These are phyloP conservation scores for Cinclus mexicanus DNA, from an alignment of 2,113 vertebrate species.

Conservation along the genomic window DNA sequence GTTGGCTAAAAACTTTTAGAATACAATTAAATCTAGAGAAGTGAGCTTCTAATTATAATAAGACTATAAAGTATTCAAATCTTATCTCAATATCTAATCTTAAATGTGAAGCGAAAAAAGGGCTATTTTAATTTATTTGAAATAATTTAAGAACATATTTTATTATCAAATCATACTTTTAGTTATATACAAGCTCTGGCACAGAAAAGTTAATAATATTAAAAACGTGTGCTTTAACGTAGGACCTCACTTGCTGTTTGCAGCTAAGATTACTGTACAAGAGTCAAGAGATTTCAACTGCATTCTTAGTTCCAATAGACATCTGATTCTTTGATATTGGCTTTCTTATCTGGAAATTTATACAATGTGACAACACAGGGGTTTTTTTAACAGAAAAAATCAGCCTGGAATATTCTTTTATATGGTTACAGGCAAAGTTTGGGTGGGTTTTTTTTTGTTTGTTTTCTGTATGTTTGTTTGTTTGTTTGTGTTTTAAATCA, in stretches of 20 bases:
- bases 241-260: neutral
- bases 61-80: neutral
- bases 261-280: neutral
- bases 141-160: neutral
- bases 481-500: neutral
- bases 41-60: neutral
- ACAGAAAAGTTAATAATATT: neutral
- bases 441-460: neutral
- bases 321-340: neutral
- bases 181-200: neutral
- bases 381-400: neutral
- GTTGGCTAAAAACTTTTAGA: neutral
- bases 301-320: neutral
- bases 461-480: neutral
- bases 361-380: neutral
- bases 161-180: neutral
- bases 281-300: neutral
- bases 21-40: neutral
- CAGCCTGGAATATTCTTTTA: neutral
- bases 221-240: neutral
- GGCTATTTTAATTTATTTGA: neutral
- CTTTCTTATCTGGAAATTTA: neutral
- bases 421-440: neutral
- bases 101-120: neutral
- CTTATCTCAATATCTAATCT: neutral